These are phyloP conservation scores for Sinodicranocentrus sp. DNA, from an alignment of 2,888 invertebrate genomes.

Conservation along the genomic window DNA sequence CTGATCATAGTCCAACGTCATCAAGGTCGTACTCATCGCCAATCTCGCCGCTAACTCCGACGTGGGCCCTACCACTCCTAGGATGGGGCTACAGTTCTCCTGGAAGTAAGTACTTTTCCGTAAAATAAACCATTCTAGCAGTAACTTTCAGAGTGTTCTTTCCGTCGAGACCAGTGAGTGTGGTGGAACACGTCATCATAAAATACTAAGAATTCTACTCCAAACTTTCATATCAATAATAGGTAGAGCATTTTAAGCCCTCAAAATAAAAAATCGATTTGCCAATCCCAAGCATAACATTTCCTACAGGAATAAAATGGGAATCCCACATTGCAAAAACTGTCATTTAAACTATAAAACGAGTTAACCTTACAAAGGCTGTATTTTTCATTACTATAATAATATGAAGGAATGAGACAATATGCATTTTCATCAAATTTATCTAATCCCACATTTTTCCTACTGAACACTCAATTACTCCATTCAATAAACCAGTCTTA, in stretches of 20 bases:
- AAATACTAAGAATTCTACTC: too few relatives aligned
- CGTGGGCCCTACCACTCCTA: constrained; percentile 76
- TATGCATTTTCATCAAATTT: constrained; percentile 32
- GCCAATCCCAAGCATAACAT: background rate
- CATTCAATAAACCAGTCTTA: constrained; percentile 14
- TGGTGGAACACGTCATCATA: too few relatives aligned
- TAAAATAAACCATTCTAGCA: too few relatives aligned
- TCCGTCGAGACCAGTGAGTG: too few relatives aligned
- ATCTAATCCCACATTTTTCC: constrained; percentile 15
- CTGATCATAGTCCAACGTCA: constrained; percentile 77
- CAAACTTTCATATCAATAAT: too few relatives aligned
- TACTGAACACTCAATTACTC: constrained; percentile 38
- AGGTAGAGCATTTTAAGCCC: too few relatives aligned
- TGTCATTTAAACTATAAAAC: background rate
- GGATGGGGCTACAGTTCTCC: constrained; percentile 76
- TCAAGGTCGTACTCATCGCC: constrained; percentile 77
- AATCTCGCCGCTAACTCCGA: constrained; percentile 77
- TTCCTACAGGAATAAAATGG: background rate
- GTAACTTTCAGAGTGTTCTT: too few relatives aligned
- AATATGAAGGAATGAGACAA: background rate
- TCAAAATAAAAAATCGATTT: constrained; percentile 37
- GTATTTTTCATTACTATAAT: background rate
- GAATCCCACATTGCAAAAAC: constrained; percentile 2
- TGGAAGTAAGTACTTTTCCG: constrained; percentile 74
- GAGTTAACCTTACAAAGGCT: background rate